Evolutionary conservation across 2,113 vertebrate genomes (phyloP), one percentile per base, ranked within the genome.

Genomic region (Benitochromis conjunctus): DNA sequence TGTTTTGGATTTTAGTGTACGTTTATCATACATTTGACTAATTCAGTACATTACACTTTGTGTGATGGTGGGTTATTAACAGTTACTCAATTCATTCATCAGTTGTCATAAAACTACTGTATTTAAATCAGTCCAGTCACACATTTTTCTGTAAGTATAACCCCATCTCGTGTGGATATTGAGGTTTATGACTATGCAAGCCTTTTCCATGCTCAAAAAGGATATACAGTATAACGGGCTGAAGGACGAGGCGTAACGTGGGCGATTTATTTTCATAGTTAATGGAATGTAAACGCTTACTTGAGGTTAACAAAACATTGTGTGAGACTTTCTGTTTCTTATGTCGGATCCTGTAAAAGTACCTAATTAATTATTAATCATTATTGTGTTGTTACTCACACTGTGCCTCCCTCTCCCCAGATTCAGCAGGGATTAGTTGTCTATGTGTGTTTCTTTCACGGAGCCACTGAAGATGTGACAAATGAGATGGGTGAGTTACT

Each of bases 381-480:
- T 38, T 24, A 24, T n/a, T 8, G 9, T 66, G 9, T 10, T 1
- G 0, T 31, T 48, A 34, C 46, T 24, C 46, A 76, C 24, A 3
- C 36, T 31, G 14, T 31, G 24, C 43, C n/a, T 46, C 85, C 94
- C 2, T 87, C 91, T 90, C 92, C 13, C 3, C 87, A 99, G 98
- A 95, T 99, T 92, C 93, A 95, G 62, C 95, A 95, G 84, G 97
- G 97, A 16, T 92, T 98, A 81, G 96, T 98, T 55, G 96, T 97
- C 88, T 98, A 97, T 4, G 94, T 99, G 82, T 97, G 97, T 80
- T 99, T 99, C 95, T 97, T 97, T 93, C 97, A 97, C 85, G 97
- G 95, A 90, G 97, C 97, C 86, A 94, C 95, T 31, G 95, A 96
- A 84, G 96, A 97, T 57, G 93, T 97, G 85, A 85, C 96, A 88